These are phyloP conservation scores for Tenthredo notha DNA, from an alignment of 2,888 invertebrate species.

Conservation along the genomic window DNA sequence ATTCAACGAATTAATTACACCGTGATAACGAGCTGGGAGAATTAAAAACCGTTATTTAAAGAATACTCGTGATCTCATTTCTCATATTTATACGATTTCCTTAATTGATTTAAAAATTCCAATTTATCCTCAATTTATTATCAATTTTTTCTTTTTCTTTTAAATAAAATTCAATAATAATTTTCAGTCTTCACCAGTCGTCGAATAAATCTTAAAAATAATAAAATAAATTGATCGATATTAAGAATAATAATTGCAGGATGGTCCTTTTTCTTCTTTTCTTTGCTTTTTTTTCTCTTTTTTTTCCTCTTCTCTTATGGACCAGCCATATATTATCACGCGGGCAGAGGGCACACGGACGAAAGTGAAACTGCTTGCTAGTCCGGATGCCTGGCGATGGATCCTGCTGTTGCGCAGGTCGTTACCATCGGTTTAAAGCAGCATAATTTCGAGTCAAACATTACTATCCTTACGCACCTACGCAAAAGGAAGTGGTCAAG, in stretches of 20 bases:
- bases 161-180: neutral
- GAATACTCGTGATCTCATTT: neutral
- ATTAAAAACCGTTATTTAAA: neutral
- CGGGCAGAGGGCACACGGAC: constrained; percentile 27
- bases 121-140: neutral
- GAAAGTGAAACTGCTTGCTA: constrained; percentile 52
- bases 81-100: neutral
- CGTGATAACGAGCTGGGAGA: neutral
- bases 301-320: neutral
- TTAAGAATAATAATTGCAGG: neutral
- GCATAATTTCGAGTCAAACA: constrained; percentile 18
- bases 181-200: neutral
- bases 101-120: neutral
- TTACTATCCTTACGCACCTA: constrained; percentile 41
- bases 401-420: constrained; percentile 53
- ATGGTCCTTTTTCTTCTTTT: neutral
- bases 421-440: constrained; percentile 48
- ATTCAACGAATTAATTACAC: neutral
- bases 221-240: neutral
- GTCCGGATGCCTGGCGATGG: constrained; percentile 51
- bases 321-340: neutral
- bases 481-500: constrained; percentile 65
- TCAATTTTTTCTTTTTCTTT: neutral
- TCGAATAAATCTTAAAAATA: neutral
- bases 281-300: neutral